Conservation (phyloP, 2,888 invertebrate genomes). For the Pterostichus niger region DNA sequence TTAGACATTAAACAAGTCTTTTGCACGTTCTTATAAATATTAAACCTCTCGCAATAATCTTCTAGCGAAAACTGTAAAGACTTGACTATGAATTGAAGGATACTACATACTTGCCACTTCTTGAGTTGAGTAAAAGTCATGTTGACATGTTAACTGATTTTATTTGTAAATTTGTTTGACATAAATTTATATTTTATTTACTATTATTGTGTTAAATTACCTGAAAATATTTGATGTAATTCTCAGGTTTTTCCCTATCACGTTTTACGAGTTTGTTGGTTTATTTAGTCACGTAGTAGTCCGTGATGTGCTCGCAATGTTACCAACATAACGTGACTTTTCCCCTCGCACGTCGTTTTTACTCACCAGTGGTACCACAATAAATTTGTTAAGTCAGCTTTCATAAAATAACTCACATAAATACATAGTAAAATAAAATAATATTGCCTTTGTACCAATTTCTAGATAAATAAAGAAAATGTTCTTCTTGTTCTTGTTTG, state of each 20-base stretch:
- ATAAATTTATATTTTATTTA: background rate
- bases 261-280: slow-evolving; percentile 48
- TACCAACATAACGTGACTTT: slow-evolving; percentile 49
- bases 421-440: too few relatives aligned
- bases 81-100: too few relatives aligned
- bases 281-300: slow-evolving; percentile 19
- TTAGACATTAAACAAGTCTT: too few relatives aligned
- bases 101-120: too few relatives aligned
- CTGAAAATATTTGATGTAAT: slow-evolving; percentile 34
- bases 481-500: too few relatives aligned
- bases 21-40: too few relatives aligned
- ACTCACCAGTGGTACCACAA: background rate
- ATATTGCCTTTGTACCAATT: too few relatives aligned
- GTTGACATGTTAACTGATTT: background rate
- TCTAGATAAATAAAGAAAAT: too few relatives aligned
- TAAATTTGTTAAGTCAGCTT: slow-evolving; percentile 2
- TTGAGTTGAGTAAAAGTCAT: background rate
- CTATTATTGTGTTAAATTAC: slow-evolving; percentile 28
- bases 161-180: background rate
- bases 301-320: slow-evolving; percentile 38
- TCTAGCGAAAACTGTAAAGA: too few relatives aligned
- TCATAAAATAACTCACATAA: background rate
- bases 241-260: slow-evolving; percentile 30
- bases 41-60: too few relatives aligned
- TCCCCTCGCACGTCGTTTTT: background rate